phyloP scores from a whole-genome alignment of 2,888 invertebrate genomes.

The Thereva nobilitata region DNA sequence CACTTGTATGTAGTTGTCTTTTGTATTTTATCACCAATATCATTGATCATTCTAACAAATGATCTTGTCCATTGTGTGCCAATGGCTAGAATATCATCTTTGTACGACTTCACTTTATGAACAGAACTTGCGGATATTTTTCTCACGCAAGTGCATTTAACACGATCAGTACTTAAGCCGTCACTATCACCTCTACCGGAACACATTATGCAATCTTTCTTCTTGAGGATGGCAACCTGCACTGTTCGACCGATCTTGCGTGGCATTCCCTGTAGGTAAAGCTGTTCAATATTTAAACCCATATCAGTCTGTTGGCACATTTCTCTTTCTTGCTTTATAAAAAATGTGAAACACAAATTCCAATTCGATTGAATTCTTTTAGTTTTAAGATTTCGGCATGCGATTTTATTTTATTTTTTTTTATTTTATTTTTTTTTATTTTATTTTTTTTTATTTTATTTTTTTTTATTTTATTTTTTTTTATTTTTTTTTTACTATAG shows the following conservation, averaged over 20 bases:
- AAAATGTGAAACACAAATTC: conserved; percentile 5
- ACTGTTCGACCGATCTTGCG: conserved; percentile 53
- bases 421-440: not conserved
- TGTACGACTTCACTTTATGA: conserved; percentile 43
- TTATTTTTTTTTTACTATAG: not conserved
- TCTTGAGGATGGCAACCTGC: conserved; percentile 52
- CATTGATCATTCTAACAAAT: conserved; percentile 46
- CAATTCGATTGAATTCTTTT: conserved; percentile 11
- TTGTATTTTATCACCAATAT: conserved; percentile 47
- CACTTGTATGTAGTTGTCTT: conserved; percentile 54
- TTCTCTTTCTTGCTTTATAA: conserved; percentile 42
- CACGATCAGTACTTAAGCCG: conserved; percentile 33
- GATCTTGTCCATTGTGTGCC: conserved; percentile 53
- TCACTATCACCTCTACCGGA: conserved; percentile 3
- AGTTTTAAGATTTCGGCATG: not conserved
- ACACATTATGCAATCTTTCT: conserved; percentile 44
- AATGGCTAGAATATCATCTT: conserved; percentile 51
- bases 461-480: not conserved
- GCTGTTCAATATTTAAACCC: conserved; percentile 54
- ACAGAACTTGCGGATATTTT: not conserved
- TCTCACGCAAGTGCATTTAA: conserved; percentile 3
- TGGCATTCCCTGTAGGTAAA: conserved; percentile 53
- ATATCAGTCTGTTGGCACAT: conserved; percentile 55
- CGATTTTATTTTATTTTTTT: not conserved
- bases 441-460: not conserved